Conservation (phyloP, 92 coral and sea anemone genomes). For the Nematostella vectensis region DNA sequence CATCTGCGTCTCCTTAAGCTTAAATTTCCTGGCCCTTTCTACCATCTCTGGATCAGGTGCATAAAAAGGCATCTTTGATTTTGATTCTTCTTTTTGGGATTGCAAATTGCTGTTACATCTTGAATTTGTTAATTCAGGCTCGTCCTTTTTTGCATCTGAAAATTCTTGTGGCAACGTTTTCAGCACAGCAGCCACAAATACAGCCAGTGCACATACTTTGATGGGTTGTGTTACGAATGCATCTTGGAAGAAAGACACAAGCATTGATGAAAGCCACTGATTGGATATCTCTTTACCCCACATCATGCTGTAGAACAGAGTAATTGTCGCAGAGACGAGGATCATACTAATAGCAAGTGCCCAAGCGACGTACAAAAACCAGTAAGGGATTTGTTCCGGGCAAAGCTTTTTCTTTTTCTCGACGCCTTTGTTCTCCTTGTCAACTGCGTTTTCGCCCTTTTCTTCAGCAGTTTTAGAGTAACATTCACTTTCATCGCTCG, state of each 20-base stretch:
- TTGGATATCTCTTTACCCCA: constrained; percentile 60
- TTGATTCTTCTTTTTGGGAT: background rate
- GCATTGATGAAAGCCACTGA: constrained; percentile 55
- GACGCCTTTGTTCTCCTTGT: too few relatives aligned
- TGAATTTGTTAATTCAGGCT: too few relatives aligned
- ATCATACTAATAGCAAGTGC: constrained; percentile 30
- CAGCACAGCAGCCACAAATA: constrained; percentile 23
- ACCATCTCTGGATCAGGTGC: constrained; percentile 51
- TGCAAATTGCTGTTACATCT: background rate
- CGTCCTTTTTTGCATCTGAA: constrained; percentile 3
- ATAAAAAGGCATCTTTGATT: background rate
- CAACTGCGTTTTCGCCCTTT: background rate
- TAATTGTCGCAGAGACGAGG: constrained; percentile 30
- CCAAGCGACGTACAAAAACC: constrained; percentile 50
- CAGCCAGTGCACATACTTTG: constrained; percentile 32
- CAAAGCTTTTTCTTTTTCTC: too few relatives aligned
- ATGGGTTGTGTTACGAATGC: constrained; percentile 44
- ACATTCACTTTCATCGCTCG: too few relatives aligned
- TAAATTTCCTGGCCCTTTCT: constrained; percentile 39
- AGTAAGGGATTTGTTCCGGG: constrained; percentile 43
- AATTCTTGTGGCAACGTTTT: constrained; percentile 30
- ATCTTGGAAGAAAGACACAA: constrained; percentile 60
- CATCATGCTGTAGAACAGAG: constrained; percentile 60
- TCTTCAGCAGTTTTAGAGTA: background rate
- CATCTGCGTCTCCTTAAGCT: constrained; percentile 43